Base-by-base conservation (phyloP, 2,888 invertebrate species). In the Thereva unica region DNA sequence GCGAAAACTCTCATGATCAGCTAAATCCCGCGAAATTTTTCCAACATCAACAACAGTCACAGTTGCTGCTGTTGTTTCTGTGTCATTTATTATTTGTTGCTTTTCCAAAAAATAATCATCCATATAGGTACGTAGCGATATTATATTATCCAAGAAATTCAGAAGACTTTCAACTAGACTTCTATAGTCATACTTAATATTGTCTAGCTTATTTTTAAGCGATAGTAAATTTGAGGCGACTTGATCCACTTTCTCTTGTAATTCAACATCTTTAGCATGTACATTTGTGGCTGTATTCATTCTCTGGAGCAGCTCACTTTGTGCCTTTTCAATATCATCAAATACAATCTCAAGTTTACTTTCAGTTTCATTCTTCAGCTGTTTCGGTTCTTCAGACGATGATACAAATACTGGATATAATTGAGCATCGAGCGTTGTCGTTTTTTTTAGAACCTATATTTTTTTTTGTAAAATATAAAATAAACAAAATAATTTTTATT, bases 331-430 rank as follows among this genome's bases (percentile, higher is more conserved):
- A 45, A 89, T 83, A 74, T 89, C 87, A 42, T 85, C 84, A 67
- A 85, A 75, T 57, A 87, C 85, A 12, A 82, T 79, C 52, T 81
- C 76, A 52, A 85, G 80, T 75, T 87, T 87, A 56, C 83, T 83
- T 71, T 85, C 84, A 6, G 89, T 82, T 74, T 85, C 84, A 40
- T 80, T 76, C 42, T 84, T 78, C 70, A 89, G 81, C 54, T 84
- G 84, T 70, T 81, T 82, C 9, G 88, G 85, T 71, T 85, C 84
- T 52, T 84, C 83, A 4, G 88, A 84, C 68, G 84, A 82, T 10
- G 86, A 85, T 55, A 86, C 87, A 71, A 92, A 86, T 55, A 90
- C 85, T 34, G 92, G 91, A 83, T 91, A 92, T 67, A 92, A 80
- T 74, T 90, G 89, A 55, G 85, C 84, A 75, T 90, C 88, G 74